These are phyloP conservation scores for Nomada goodeniana DNA, from an alignment of 2,888 invertebrate genomes.

Conservation along the genomic window DNA sequence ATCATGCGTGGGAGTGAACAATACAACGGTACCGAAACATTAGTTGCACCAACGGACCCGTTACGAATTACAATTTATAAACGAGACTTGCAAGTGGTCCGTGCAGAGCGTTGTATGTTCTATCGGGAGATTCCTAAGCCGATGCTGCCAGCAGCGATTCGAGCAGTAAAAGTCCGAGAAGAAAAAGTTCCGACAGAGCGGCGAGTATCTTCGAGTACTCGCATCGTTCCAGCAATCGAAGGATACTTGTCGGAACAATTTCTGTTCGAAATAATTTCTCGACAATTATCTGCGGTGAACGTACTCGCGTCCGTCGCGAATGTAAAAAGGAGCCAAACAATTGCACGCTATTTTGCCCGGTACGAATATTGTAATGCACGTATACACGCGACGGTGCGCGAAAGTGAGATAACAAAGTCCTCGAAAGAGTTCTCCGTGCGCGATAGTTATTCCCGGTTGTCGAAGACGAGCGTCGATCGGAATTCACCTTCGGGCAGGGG, in stretches of 20 bases:
- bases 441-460: slow-evolving; percentile 45
- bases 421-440: neutral
- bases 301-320: no score
- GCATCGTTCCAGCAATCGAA: no score
- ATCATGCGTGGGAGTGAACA: slow-evolving; percentile 16
- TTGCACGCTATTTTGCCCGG: neutral
- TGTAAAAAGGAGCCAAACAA: slow-evolving; percentile 2
- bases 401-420: slow-evolving; percentile 15
- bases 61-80: slow-evolving; percentile 46
- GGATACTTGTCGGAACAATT: no score
- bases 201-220: no score
- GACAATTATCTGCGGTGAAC: neutral
- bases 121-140: neutral
- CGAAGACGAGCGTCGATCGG: slow-evolving; percentile 71
- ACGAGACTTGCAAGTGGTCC: slow-evolving; percentile 6
- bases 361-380: neutral
- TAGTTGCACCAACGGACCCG: slow-evolving; percentile 31
- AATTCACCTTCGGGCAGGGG: slow-evolving; percentile 79
- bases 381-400: neutral
- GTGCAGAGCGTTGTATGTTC: neutral
- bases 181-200: no score
- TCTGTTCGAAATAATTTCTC: no score
- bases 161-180: no score
- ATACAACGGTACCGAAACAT: slow-evolving; percentile 44
- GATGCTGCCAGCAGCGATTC: no score